Conservation (phyloP, 2,113 vertebrate species). For the Triplophysa dalaica region DNA sequence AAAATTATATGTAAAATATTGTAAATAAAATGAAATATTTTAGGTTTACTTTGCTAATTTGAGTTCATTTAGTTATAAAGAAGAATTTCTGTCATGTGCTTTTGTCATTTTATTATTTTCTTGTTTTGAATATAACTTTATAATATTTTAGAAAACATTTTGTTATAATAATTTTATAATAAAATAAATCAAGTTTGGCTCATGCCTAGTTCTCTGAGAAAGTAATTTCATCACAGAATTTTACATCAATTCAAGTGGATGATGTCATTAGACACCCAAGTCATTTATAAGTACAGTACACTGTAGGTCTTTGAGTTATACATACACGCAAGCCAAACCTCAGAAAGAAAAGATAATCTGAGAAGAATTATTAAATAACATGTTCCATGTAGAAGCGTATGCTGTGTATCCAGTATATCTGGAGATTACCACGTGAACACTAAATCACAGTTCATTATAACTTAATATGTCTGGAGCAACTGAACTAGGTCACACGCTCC, state of each 20-base stretch:
- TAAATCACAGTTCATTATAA: conserved; percentile 4
- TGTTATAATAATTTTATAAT: no score
- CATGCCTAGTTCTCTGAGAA: no score
- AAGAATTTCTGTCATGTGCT: no score
- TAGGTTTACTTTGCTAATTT: no score
- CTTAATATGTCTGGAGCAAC: conserved; percentile 25
- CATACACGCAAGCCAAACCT: not conserved
- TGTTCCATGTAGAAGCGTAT: not conserved
- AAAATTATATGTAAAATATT: no score
- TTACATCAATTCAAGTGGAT: not conserved
- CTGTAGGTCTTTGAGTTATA: not conserved
- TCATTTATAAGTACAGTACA: not conserved
- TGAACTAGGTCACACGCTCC: conserved; percentile 25
- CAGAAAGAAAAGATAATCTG: not conserved
- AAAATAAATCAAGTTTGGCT: no score
- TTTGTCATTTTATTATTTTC: no score
- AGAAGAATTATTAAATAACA: not conserved
- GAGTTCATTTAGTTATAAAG: no score
- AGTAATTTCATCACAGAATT: no score
- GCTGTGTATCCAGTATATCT: not conserved
- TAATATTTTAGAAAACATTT: no score
- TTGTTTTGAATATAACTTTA: no score
- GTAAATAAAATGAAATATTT: no score
- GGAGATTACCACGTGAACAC: not conserved
- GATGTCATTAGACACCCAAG: not conserved